A percentile compares a stretch with the other conserved stretches of the same genome.
phyloP scores from a whole-genome alignment of 30 jellyfish, hydroid and myxozoan genomes.

The Pseudorhiza aurosa region DNA sequence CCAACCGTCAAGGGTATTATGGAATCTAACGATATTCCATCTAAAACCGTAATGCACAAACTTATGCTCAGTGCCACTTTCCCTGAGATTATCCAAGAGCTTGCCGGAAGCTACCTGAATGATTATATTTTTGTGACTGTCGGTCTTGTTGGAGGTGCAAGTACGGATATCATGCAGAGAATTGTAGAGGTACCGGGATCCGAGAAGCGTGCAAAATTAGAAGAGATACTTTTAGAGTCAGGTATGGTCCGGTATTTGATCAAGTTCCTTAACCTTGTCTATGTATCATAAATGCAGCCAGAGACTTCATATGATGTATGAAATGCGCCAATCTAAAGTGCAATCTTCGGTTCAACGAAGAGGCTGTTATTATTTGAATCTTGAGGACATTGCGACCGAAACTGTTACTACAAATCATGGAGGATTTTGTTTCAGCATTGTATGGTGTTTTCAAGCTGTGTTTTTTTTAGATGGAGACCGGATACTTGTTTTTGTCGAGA shows the following conservation, averaged over 20 bases:
- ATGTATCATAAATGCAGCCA: no score
- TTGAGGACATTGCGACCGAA: no score
- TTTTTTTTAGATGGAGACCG: conserved; percentile 62
- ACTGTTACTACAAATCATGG: no score
- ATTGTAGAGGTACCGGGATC: conserved; percentile 79
- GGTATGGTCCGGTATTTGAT: no score
- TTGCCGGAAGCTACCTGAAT: conserved; percentile 87
- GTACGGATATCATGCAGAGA: conserved; percentile 83
- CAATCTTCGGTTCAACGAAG: no score
- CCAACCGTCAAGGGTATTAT: conserved; percentile 66
- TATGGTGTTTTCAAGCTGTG: no score
- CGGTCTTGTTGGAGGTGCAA: conserved; percentile 95
- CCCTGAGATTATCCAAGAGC: conserved; percentile 83
- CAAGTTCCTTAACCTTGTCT: no score
- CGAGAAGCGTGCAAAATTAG: conserved; percentile 84
- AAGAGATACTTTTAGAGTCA: conserved; percentile 72
- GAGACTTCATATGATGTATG: no score
- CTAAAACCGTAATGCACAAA: conserved; percentile 69
- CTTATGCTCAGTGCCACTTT: conserved; percentile 99
- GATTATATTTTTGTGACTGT: conserved; percentile 85
- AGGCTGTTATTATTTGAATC: no score
- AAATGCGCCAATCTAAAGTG: no score
- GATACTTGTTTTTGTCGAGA: conserved; percentile 88
- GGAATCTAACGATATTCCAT: conserved; percentile 57
- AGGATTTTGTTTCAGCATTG: no score